Evolutionary conservation across 53 echinoderm and acorn worm species (phyloP).

Genomic region (Zoroaster sp.): DNA sequence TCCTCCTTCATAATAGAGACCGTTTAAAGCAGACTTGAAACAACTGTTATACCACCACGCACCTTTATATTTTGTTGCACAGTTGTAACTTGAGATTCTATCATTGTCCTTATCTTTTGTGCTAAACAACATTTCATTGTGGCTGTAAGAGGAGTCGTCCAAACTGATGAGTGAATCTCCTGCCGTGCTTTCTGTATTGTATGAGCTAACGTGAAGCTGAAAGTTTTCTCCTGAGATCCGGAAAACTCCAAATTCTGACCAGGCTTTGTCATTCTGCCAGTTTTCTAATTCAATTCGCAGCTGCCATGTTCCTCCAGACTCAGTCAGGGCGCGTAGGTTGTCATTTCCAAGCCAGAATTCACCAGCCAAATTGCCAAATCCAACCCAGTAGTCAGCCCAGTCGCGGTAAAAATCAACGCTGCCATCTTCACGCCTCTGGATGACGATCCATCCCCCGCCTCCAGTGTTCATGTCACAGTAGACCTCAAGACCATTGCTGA

Average conservation of each 20-base stretch:
- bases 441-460: not conserved
- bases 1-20: not conserved
- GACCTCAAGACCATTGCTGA: not conserved
- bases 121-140: not conserved
- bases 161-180: not conserved
- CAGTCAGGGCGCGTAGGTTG: conserved; percentile 4
- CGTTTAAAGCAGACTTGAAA: not conserved
- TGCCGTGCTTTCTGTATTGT: not conserved
- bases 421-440: not conserved
- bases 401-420: not conserved
- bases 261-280: not conserved
- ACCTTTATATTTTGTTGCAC: not conserved
- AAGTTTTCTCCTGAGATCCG: not conserved
- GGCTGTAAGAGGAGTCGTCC: not conserved
- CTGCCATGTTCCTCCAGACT: not conserved
- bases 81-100: not conserved
- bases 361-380: not conserved
- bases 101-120: not conserved
- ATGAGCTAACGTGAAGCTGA: not conserved
- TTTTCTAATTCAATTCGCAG: not conserved
- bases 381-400: not conserved
- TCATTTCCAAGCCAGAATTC: conserved; percentile 13
- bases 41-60: not conserved
- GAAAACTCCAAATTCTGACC: not conserved
- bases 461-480: not conserved